Conservation (phyloP, 2,113 vertebrate genomes). For the Anhinga rufa region DNA sequence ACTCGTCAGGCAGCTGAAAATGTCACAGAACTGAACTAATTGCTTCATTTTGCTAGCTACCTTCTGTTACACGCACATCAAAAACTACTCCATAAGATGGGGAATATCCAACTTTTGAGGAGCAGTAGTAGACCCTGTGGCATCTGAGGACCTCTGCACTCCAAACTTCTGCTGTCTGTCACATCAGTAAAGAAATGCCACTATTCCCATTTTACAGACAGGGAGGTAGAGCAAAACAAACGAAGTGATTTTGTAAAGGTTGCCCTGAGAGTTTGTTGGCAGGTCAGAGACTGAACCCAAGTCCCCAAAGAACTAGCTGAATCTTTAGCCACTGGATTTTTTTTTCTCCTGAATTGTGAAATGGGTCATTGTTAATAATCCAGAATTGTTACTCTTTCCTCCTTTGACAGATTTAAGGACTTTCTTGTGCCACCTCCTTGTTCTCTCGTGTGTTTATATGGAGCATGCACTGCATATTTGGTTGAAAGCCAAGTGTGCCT, state of each 20-base stretch:
- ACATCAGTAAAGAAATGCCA: not conserved
- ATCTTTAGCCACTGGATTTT: not conserved
- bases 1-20: slow-evolving; percentile 47
- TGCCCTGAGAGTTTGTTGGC: not conserved
- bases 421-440: slow-evolving; percentile 22
- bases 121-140: not conserved
- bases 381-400: not conserved
- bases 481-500: slow-evolving; percentile 11
- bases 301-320: not conserved
- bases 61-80: not conserved
- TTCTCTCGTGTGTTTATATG: not conserved
- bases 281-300: not conserved
- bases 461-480: slow-evolving; percentile 8
- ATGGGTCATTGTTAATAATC: not conserved
- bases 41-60: slow-evolving; percentile 33
- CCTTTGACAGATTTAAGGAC: slow-evolving; percentile 36
- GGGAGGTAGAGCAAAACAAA: not conserved
- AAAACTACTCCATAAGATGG: not conserved
- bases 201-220: not conserved
- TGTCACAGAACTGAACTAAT: slow-evolving; percentile 40
- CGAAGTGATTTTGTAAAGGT: not conserved
- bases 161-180: not conserved
- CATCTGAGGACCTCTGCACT: not conserved
- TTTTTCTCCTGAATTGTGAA: not conserved
- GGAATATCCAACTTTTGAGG: not conserved